phyloP scores from a whole-genome alignment of 2,888 invertebrate species.

The Drosophila meridionalis region DNA sequence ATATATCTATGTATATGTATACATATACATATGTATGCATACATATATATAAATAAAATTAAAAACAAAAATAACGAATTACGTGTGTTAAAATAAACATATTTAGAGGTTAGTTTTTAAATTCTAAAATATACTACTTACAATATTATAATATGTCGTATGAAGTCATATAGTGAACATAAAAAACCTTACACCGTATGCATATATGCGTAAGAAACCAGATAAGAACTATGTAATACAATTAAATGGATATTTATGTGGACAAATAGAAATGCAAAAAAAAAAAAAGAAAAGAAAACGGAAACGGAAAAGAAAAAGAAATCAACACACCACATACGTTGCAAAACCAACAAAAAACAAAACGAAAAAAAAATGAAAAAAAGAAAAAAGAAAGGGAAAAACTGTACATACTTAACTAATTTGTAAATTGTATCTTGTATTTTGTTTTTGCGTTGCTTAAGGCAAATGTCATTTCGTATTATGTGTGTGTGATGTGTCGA shows the following conservation, averaged over 20 bases:
- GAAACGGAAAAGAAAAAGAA: background rate
- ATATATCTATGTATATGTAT: conserved; percentile 17
- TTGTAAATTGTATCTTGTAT: conserved; percentile 73
- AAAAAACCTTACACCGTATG: conserved; percentile 51
- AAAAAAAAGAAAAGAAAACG: conserved; percentile 8
- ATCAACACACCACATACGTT: conserved; percentile 29
- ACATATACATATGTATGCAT: conserved; percentile 8
- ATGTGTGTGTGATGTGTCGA: conserved; percentile 30
- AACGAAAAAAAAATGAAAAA: conserved; percentile 9
- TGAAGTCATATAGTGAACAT: conserved; percentile 65
- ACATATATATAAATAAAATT: conserved; percentile 13
- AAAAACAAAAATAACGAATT: conserved; percentile 40
- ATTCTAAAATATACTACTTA: conserved; percentile 65
- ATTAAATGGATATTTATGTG: conserved; percentile 58
- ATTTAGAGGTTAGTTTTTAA: conserved; percentile 65
- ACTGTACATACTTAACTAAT: conserved; percentile 77
- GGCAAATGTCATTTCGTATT: conserved; percentile 65
- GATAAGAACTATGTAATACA: conserved; percentile 59
- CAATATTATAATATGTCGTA: conserved; percentile 57
- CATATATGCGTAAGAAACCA: conserved; percentile 49
- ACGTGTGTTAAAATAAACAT: conserved; percentile 61
- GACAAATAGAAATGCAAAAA: conserved; percentile 44
- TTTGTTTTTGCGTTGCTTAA: conserved; percentile 60
- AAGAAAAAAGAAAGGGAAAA: conserved; percentile 6
- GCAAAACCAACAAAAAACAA: conserved; percentile 14